phyloP scores from a whole-genome alignment of 2,888 invertebrate genomes.

The Trisateles emortualis region DNA sequence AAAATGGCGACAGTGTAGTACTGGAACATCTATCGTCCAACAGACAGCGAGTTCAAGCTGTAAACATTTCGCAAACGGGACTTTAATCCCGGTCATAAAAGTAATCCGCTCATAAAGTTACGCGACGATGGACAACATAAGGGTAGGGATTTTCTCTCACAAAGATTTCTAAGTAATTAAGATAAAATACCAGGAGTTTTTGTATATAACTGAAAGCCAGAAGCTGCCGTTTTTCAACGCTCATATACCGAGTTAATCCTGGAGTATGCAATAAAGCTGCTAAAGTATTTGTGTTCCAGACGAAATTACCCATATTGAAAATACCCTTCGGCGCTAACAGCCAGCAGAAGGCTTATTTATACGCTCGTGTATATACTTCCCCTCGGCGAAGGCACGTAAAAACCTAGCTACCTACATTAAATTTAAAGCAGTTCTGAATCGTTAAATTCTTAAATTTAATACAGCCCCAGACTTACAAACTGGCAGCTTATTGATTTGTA shows the following conservation, averaged over 20 bases:
- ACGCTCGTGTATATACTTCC: slow-evolving; percentile 67
- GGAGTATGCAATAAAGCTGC: slow-evolving; percentile 84
- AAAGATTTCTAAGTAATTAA: slow-evolving; percentile 86
- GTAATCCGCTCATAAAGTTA: slow-evolving; percentile 86
- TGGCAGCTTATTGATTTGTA: slow-evolving; percentile 69
- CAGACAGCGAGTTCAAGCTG: slow-evolving; percentile 72
- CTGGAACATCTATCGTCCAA: slow-evolving; percentile 50
- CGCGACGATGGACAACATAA: slow-evolving; percentile 85
- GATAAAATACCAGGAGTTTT: slow-evolving; percentile 84
- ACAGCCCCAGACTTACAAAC: slow-evolving; percentile 61
- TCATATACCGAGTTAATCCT: slow-evolving; percentile 84
- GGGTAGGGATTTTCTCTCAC: slow-evolving; percentile 83
- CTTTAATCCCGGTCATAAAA: slow-evolving; percentile 85
- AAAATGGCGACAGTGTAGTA: slow-evolving; percentile 18
- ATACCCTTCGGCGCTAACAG: slow-evolving; percentile 83
- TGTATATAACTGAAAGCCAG: slow-evolving; percentile 75
- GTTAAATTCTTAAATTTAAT: slow-evolving; percentile 65
- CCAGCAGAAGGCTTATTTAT: slow-evolving; percentile 81
- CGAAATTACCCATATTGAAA: slow-evolving; percentile 86
- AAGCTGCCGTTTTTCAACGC: slow-evolving; percentile 79
- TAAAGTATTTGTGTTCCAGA: slow-evolving; percentile 83
- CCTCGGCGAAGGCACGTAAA: slow-evolving; percentile 57
- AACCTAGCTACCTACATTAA: slow-evolving; percentile 64
- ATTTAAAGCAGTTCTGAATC: slow-evolving; percentile 57
- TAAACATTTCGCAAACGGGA: slow-evolving; percentile 84